A percentile compares a stretch with the other conserved stretches of the same genome.
phyloP scores from a whole-genome alignment of 30 jellyfish, hydroid and myxozoan species.

The Phacellophora camtschatica region DNA sequence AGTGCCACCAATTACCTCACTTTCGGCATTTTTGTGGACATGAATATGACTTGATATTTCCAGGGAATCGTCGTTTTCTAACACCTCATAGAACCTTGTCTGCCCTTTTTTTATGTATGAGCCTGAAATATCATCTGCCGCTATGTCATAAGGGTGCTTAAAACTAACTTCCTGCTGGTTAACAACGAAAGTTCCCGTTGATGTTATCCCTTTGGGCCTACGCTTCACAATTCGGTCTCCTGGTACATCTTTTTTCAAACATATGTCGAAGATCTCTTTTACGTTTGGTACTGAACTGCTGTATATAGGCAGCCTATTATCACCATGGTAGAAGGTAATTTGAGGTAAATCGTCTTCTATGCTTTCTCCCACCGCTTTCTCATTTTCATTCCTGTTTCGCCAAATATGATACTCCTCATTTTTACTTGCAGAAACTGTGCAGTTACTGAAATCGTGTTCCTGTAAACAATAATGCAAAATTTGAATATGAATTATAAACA shows the following conservation, averaged over 20 bases:
- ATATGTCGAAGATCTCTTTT: background rate
- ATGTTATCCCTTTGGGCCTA: background rate
- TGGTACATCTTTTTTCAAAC: background rate
- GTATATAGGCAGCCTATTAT: background rate
- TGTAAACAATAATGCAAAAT: no score
- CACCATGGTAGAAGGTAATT: background rate
- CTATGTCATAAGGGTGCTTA: constrained; percentile 16
- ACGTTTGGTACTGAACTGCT: background rate
- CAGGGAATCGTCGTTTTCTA: background rate
- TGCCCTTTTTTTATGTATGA: background rate
- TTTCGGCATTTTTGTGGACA: background rate
- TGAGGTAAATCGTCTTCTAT: no score
- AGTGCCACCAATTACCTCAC: background rate
- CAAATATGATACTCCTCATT: no score
- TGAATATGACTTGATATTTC: background rate
- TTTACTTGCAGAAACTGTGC: no score
- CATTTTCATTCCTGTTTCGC: no score
- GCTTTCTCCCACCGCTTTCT: no score
- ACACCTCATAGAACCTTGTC: background rate
- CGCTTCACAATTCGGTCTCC: background rate
- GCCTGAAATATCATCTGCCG: constrained; percentile 12
- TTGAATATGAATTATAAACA: no score
- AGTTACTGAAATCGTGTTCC: no score
- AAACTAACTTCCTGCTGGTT: background rate
- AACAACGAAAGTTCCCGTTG: background rate